A percentile compares a stretch with the other conserved stretches of the same genome.
Conservation (phyloP, 2,888 invertebrate species). For the Ormia ochracea region DNA sequence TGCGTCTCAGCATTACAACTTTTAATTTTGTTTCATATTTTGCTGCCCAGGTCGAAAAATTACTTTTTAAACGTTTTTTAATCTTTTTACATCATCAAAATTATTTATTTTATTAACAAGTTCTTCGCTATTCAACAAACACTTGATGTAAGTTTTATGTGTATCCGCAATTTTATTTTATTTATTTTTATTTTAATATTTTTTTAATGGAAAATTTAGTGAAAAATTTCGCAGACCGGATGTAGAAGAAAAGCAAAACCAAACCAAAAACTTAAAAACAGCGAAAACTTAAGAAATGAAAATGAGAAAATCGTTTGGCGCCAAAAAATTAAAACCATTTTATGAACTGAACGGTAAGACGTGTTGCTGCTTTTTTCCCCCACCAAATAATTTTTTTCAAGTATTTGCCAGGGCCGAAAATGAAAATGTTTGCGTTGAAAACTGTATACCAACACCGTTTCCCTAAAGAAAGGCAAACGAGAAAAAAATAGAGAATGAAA, state of each 20-base stretch:
- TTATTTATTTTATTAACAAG: constrained; percentile 32
- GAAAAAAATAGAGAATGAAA: too few species aligned
- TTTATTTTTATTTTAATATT: neutral
- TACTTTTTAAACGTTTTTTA: too few species aligned
- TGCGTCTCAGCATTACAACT: too few species aligned
- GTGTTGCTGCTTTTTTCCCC: neutral
- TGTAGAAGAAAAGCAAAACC: constrained; percentile 49
- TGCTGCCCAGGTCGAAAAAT: too few species aligned
- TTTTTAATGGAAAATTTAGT: neutral
- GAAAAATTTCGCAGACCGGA: constrained; percentile 13
- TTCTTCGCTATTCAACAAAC: constrained; percentile 31
- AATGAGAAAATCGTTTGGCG: constrained; percentile 18
- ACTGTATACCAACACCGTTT: neutral
- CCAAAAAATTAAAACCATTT: constrained; percentile 39
- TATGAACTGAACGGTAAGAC: constrained; percentile 35
- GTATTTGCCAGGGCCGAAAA: neutral
- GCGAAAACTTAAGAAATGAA: neutral
- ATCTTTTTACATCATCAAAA: neutral
- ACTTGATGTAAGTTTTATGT: neutral
- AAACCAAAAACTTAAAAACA: constrained; percentile 15
- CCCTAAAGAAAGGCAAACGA: neutral
- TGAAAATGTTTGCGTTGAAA: neutral
- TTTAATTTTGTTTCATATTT: too few species aligned
- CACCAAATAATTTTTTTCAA: neutral
- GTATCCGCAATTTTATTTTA: neutral